A percentile compares a stretch with the other conserved stretches of the same genome.
Evolutionary conservation across 2,113 vertebrate species (phyloP).

Genomic region (Tamias sibiricus): DNA sequence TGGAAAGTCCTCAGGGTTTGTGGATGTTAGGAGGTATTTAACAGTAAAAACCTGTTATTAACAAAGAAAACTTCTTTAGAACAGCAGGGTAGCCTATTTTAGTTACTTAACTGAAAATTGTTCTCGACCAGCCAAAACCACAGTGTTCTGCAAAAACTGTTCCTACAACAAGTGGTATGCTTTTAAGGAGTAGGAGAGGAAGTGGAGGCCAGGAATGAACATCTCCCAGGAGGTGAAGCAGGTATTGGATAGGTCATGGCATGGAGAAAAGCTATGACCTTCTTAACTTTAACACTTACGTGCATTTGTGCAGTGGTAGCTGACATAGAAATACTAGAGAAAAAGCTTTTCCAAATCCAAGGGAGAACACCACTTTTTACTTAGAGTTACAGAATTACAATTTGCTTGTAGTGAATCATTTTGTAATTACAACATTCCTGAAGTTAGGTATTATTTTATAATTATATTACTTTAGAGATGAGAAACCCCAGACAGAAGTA

Average conservation of each 20-base stretch:
- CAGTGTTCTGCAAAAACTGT: neutral
- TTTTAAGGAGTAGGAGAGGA: neutral
- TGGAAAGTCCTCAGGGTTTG: constrained; percentile 20
- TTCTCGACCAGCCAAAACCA: neutral
- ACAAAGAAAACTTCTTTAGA: constrained; percentile 12
- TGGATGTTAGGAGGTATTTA: constrained; percentile 50
- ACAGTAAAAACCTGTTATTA: constrained; percentile 40
- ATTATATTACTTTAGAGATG: neutral
- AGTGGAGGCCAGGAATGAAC: neutral
- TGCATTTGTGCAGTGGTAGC: neutral
- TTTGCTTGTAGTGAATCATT: neutral
- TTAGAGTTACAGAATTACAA: neutral
- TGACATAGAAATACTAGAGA: neutral
- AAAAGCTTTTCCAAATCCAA: neutral
- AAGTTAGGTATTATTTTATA: neutral
- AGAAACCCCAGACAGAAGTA: neutral
- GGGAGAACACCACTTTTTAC: rapidly evolving
- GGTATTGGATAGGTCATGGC: neutral
- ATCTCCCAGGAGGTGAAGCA: neutral
- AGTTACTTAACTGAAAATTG: neutral
- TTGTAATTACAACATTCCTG: neutral
- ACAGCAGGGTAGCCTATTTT: constrained; percentile 9
- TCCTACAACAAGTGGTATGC: neutral
- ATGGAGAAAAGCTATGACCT: neutral
- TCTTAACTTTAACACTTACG: neutral